Base-by-base conservation (phyloP, 2,113 vertebrate genomes). In the Cavia porcellus region DNA sequence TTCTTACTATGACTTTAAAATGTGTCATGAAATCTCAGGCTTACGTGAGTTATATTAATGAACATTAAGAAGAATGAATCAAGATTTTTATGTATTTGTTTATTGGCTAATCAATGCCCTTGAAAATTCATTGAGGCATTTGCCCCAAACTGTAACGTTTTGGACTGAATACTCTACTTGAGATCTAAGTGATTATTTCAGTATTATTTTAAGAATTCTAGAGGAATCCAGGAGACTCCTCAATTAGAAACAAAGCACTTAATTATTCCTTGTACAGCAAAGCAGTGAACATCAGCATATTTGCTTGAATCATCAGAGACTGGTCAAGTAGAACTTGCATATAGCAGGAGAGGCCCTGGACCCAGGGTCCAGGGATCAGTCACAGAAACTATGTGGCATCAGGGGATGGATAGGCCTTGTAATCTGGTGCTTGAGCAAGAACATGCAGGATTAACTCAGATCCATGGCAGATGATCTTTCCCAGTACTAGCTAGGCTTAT, bases 41-140 rank as follows among this genome's bases (percentile, higher is more conserved):
- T 25, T 12, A 32, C 30, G 30, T 87, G 59, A 82, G 0, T 93
- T 82, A 75, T 30, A 57, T 38, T 82, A 50, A 92, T 89, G 35
- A 94, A 61, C 57, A 93, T 88, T 94, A 91, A 89, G 70, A 91
- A 75, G 50, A 95, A 66, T 81, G 8, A 72, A 5, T 25, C 82
- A 25, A 47, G 8, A 57, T 61, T 86, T 92, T 87, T 45, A 72
- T 52, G 19, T 20, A 50, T 94, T 87, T 86, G 59, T 74, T 84
- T 77, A 42, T 35, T 74, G 32, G 59, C 28, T 45, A 66, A 13
- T 94, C 19, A 64, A 7, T 57, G 10, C 30, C 75, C 22, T 35
- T 85, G 57, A 89, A 94, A 90, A 42, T 32, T 91, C 70, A 72
- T 82, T 92, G 52, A 38, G 32, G 13, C n/a, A 15, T 83, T 75